phyloP scores from a whole-genome alignment of 37 sponge, comb jelly and placozoan species.

The Haliclona indistincta region DNA sequence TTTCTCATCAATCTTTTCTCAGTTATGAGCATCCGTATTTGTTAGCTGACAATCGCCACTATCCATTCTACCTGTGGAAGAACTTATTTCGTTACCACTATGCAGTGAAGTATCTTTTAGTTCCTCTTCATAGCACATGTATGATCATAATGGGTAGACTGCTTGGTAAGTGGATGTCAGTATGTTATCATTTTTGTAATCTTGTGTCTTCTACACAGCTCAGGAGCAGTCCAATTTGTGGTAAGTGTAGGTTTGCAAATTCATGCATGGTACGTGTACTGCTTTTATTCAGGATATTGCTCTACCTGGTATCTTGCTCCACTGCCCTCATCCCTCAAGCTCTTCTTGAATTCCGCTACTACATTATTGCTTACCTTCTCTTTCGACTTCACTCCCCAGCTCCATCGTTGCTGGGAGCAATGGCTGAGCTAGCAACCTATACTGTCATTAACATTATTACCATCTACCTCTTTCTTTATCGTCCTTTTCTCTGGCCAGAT shows the following conservation, averaged over 20 bases:
- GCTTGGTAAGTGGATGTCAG: not conserved
- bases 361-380: constrained; percentile 83
- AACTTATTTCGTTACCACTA: constrained; percentile 57
- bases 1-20: constrained; percentile 6
- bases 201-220: constrained; percentile 3
- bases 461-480: constrained; percentile 57
- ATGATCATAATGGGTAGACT: not conserved
- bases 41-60: constrained; percentile 94
- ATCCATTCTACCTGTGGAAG: constrained; percentile 95
- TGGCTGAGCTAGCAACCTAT: constrained; percentile 46
- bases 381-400: constrained; percentile 39
- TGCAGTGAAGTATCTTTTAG: constrained; percentile 19
- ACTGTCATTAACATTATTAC: constrained; percentile 55
- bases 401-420: not conserved
- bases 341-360: constrained; percentile 93
- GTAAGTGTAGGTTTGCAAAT: not conserved
- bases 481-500: constrained; percentile 72
- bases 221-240: not conserved
- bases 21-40: constrained; percentile 86
- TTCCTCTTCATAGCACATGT: constrained; percentile 31
- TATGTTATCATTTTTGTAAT: not conserved
- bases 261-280: not conserved
- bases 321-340: constrained; percentile 73
- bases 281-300: constrained; percentile 34
- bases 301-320: constrained; percentile 42